phyloP scores from a whole-genome alignment of 92 coral and sea anemone genomes.

The Porites evermanni region DNA sequence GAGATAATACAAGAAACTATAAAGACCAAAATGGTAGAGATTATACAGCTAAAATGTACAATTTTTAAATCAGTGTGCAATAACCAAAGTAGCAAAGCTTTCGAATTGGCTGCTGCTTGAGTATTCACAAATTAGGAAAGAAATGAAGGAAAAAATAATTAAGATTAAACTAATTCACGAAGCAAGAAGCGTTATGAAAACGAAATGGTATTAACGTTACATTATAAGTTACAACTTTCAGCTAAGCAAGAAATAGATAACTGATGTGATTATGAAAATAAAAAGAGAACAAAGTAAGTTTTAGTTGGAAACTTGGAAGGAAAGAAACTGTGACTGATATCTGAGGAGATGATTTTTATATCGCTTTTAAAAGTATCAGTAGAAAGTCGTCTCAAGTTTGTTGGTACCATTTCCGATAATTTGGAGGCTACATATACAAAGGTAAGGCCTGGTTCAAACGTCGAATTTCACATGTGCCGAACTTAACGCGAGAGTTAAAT shows the following conservation, averaged over 20 bases:
- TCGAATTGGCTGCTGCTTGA: slow-evolving; percentile 3
- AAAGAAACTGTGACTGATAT: no score
- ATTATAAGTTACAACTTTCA: neutral
- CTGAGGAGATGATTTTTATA: no score
- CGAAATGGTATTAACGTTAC: neutral
- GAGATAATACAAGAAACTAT: neutral
- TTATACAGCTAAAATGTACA: neutral
- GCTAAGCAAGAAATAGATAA: neutral
- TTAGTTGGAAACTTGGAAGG: neutral
- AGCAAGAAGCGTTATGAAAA: neutral
- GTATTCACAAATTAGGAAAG: neutral
- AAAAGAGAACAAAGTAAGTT: neutral
- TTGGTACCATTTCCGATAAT: neutral
- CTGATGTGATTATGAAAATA: neutral
- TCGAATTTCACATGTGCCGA: no score
- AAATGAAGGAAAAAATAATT: neutral
- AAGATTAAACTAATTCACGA: neutral
- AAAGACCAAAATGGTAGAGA: neutral
- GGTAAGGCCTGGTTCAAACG: no score
- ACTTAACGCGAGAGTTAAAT: no score
- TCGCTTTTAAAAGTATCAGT: no score
- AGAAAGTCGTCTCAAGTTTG: no score
- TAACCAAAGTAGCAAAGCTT: neutral
- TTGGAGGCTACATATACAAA: neutral
- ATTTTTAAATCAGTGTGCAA: no score